Evolutionary conservation across 2,113 vertebrate species (phyloP).

Genomic region (Ginglymostoma cirratum): DNA sequence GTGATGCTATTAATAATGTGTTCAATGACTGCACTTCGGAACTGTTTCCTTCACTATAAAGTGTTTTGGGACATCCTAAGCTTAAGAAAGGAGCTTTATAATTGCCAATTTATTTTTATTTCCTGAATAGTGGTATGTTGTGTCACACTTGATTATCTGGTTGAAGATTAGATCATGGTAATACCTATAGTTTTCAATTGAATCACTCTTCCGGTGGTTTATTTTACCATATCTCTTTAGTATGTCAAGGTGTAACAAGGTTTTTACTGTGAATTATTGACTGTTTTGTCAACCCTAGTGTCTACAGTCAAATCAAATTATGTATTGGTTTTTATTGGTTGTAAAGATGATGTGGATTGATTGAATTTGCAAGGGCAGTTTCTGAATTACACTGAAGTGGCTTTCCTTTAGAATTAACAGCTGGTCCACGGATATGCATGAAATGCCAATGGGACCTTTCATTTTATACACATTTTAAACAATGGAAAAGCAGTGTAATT

Average conservation of each 20-base stretch:
- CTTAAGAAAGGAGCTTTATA: not conserved
- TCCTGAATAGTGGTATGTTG: not conserved
- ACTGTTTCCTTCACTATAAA: not conserved
- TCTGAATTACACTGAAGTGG: not conserved
- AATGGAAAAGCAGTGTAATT: not conserved
- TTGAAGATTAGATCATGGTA: not conserved
- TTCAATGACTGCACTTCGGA: not conserved
- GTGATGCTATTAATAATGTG: not conserved
- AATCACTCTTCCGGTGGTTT: not conserved
- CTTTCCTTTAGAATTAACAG: not conserved
- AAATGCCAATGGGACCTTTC: not conserved
- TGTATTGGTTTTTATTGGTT: slow-evolving; percentile 18
- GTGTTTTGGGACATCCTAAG: not conserved
- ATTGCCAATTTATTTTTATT: not conserved
- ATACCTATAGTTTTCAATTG: not conserved
- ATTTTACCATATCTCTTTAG: not conserved
- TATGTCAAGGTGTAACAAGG: not conserved
- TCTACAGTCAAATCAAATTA: slow-evolving; percentile 9
- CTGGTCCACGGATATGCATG: not conserved
- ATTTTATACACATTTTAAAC: slow-evolving; percentile 9
- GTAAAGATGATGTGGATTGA: slow-evolving; percentile 20
- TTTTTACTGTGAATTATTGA: slow-evolving; percentile 22
- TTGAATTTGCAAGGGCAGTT: not conserved
- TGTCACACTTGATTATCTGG: not conserved
- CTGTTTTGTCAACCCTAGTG: slow-evolving; percentile 25